These are phyloP conservation scores for Calliopum simillimum DNA, from an alignment of 2,888 invertebrate genomes.

Conservation along the genomic window DNA sequence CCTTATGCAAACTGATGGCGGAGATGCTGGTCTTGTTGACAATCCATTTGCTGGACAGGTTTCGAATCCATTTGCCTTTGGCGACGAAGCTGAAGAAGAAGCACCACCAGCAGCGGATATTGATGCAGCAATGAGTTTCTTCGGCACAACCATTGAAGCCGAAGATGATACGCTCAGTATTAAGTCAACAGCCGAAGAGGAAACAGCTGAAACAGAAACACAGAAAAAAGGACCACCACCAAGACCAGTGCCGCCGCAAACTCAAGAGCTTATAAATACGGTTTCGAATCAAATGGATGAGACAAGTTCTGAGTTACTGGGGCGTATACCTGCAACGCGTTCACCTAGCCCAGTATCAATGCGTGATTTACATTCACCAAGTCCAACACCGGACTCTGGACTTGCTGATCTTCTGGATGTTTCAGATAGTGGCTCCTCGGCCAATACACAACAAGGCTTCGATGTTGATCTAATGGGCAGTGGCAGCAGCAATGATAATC, in stretches of 20 bases:
- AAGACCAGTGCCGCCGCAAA: constrained; percentile 76
- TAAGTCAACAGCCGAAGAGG: constrained; percentile 59
- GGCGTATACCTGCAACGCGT: constrained; percentile 85
- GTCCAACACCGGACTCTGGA: constrained; percentile 80
- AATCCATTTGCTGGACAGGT: constrained; percentile 74
- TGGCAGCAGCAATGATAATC: constrained; percentile 60
- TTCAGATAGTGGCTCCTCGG: constrained; percentile 66
- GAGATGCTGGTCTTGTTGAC: constrained; percentile 69
- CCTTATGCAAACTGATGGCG: constrained; percentile 69
- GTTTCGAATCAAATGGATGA: constrained; percentile 92
- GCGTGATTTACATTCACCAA: constrained; percentile 84
- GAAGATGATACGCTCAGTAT: constrained; percentile 63
- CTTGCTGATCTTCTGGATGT: constrained; percentile 76
- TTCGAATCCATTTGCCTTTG: constrained; percentile 78
- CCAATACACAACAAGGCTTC: constrained; percentile 56
- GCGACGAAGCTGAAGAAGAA: constrained; percentile 62
- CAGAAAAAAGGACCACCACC: constrained; percentile 64
- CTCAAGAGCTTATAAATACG: constrained; percentile 85
- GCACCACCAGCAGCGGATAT: constrained; percentile 51
- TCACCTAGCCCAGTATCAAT: constrained; percentile 90
- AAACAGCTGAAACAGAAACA: constrained; percentile 47
- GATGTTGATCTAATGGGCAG: constrained; percentile 58
- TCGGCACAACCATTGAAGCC: constrained; percentile 67
- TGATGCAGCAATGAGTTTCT: constrained; percentile 67
- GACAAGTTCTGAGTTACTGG: constrained; percentile 84